Percentiles rank a stretch among this genome's conserved stretches.
Conservation (phyloP, 1,140 invertebrate genomes). For the Ladona fulva region DNA sequence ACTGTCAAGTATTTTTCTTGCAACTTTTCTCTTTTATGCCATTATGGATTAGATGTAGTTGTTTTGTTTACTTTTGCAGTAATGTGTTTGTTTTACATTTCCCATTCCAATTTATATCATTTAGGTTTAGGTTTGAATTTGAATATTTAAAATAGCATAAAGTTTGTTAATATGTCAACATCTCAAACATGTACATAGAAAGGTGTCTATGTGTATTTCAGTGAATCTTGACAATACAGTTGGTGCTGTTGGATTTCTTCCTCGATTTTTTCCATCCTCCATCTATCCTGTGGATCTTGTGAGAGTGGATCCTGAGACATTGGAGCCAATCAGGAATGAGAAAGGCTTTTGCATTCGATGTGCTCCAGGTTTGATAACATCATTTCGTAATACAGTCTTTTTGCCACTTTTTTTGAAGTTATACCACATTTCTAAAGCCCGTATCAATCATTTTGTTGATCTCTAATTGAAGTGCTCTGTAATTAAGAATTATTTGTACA, state of each 20-base stretch:
- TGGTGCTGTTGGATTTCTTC: constrained; percentile 66
- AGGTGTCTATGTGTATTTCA: constrained; percentile 35
- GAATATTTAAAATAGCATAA: too few relatives aligned
- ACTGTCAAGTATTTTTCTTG: too few relatives aligned
- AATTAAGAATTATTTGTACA: too few relatives aligned
- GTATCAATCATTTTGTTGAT: constrained; percentile 16
- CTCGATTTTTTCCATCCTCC: constrained; percentile 44
- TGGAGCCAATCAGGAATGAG: constrained; percentile 45
- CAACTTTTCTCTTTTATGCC: too few relatives aligned
- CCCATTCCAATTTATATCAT: too few relatives aligned
- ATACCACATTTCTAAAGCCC: constrained; percentile 20
- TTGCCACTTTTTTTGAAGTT: constrained; percentile 10
- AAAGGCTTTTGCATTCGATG: constrained; percentile 56
- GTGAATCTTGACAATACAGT: constrained; percentile 58
- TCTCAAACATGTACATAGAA: too few relatives aligned
- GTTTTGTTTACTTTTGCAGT: too few relatives aligned
- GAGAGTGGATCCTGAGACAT: constrained; percentile 47
- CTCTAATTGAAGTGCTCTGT: too few relatives aligned
- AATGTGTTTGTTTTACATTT: too few relatives aligned
- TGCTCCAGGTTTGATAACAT: constrained; percentile 40
- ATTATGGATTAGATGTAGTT: too few relatives aligned
- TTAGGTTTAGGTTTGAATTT: too few relatives aligned
- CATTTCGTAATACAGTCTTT: not conserved
- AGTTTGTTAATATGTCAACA: too few relatives aligned
- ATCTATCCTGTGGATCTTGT: constrained; percentile 47